Conservation (phyloP, 2,113 vertebrate species). For the Cryptotis parvus region DNA sequence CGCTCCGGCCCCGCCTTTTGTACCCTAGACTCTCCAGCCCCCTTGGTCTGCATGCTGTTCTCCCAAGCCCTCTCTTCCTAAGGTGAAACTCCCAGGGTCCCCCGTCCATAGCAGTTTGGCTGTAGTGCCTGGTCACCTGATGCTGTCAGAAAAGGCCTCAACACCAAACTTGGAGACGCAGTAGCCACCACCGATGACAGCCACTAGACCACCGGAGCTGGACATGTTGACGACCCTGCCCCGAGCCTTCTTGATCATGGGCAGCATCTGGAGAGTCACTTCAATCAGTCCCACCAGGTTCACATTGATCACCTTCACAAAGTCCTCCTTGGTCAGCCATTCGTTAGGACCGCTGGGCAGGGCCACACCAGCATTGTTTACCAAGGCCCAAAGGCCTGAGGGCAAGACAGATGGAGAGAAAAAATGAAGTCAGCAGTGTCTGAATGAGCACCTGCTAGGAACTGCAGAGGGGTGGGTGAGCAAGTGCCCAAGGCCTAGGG, state of each 20-base stretch:
- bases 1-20: no score
- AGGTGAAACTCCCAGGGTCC: not conserved
- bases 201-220: conserved; percentile 87
- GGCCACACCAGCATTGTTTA: conserved; percentile 90
- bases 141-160: conserved; percentile 91
- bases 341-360: conserved; percentile 84
- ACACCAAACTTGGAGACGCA: conserved; percentile 90
- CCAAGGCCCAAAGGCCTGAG: conserved; percentile 92
- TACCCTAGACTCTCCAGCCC: not conserved
- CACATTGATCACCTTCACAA: conserved; percentile 86
- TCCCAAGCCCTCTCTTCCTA: not conserved
- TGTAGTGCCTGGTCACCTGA: conserved; percentile 83
- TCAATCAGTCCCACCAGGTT: conserved; percentile 89
- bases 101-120: not conserved
- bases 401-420: not conserved
- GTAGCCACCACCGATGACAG: conserved; percentile 87
- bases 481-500: not conserved
- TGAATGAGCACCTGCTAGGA: not conserved
- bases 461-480: not conserved
- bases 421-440: conserved; percentile 4
- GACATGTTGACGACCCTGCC: conserved; percentile 90
- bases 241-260: conserved; percentile 86
- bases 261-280: conserved; percentile 89
- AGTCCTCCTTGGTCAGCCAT: conserved; percentile 89
- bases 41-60: not conserved